A percentile compares a stretch with the other conserved stretches of the same genome.
Conservation (phyloP, 2,797 vertebrate species). For the Distichodus sexfasciatus region DNA sequence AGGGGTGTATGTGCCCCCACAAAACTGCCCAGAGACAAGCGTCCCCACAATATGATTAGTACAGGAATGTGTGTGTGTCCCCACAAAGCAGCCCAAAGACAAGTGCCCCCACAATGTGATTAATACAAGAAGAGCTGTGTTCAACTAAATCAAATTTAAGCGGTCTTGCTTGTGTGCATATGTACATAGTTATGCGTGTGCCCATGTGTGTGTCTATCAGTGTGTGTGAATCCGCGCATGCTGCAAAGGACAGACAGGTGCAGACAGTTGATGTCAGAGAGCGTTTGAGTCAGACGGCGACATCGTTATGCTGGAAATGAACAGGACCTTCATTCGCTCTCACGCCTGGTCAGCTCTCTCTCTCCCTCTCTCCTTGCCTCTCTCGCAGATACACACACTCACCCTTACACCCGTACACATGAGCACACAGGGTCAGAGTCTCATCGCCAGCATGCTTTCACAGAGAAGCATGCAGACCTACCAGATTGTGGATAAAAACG, state of each 20-base stretch:
- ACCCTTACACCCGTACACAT: conserved; percentile 13
- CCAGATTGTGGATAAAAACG: no score
- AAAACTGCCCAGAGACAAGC: no score
- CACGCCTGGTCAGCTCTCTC: neutral
- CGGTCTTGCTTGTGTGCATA: no score
- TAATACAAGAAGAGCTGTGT: no score
- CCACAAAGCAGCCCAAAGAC: no score
- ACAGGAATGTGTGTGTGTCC: neutral
- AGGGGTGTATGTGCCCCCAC: no score
- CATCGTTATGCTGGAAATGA: conserved; percentile 42
- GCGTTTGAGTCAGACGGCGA: conserved; percentile 34
- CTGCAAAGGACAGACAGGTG: conserved; percentile 38
- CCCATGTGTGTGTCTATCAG: conserved; percentile 24
- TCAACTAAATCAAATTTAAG: no score
- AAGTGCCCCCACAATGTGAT: no score
- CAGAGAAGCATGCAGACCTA: no score
- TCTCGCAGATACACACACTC: neutral
- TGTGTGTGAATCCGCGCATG: conserved; percentile 10
- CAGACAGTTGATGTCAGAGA: conserved; percentile 40
- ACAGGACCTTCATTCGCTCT: neutral
- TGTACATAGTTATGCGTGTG: neutral
- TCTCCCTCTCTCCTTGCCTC: neutral
- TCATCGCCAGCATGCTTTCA: neutral
- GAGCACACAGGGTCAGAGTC: neutral
- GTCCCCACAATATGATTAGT: conserved; percentile 11